Percentiles rank a stretch among this genome's conserved stretches.
Conservation (phyloP, 2,113 vertebrate genomes). For the Hystrix cristata region DNA sequence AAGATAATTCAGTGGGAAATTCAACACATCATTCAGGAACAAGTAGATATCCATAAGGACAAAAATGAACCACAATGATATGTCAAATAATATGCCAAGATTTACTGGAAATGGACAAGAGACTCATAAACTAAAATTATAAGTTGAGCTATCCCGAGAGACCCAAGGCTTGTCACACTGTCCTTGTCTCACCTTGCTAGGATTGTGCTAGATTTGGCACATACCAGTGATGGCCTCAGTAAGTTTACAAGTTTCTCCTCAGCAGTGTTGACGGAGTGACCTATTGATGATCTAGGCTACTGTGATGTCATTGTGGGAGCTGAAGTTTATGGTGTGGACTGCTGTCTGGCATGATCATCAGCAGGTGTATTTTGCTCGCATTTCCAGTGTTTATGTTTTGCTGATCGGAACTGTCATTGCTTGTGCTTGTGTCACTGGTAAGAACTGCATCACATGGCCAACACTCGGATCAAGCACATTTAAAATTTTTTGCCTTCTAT, state of each 20-base stretch:
- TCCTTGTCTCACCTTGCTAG: neutral
- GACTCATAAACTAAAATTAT: neutral
- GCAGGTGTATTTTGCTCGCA: neutral
- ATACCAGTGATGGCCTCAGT: neutral
- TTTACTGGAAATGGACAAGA: neutral
- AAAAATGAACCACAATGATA: neutral
- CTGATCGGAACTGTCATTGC: neutral
- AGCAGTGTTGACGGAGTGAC: neutral
- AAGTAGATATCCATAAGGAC: neutral
- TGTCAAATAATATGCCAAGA: neutral
- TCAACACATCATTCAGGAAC: neutral
- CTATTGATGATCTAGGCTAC: neutral
- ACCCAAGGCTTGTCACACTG: neutral
- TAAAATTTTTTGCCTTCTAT: neutral
- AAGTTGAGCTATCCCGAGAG: neutral
- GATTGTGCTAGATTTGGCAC: neutral
- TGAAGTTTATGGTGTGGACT: neutral
- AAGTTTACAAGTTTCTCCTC: neutral
- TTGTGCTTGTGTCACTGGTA: neutral
- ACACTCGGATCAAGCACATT: neutral
- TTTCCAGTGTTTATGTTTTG: neutral
- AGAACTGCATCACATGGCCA: neutral
- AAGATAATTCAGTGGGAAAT: neutral
- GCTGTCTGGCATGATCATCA: neutral
- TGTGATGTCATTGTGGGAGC: neutral